Evolutionary conservation across 2,113 vertebrate species (phyloP).

Genomic region (human): DNA sequence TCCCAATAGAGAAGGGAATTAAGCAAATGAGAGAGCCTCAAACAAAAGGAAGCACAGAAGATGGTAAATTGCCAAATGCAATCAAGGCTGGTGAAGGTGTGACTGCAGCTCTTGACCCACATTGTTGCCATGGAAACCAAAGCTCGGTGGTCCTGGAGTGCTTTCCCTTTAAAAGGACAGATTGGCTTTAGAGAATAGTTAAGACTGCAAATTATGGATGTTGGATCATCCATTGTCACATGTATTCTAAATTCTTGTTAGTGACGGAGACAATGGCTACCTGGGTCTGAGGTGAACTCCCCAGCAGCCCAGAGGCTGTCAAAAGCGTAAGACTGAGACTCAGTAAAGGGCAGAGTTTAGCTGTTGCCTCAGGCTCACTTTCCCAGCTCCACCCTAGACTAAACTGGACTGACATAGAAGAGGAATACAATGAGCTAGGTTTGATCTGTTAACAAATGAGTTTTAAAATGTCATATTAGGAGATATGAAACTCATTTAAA

Average conservation of each 20-base stretch:
- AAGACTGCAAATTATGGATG: background rate
- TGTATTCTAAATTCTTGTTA: background rate
- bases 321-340: background rate
- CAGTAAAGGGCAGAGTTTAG: background rate
- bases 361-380: background rate
- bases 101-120: conserved; percentile 42
- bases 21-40: conserved; percentile 43
- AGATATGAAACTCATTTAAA: background rate
- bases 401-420: background rate
- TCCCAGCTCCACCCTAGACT: background rate
- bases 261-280: background rate
- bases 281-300: background rate
- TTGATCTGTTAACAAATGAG: background rate
- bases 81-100: conserved; percentile 53
- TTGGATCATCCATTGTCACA: background rate
- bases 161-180: conserved; percentile 22
- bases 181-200: conserved; percentile 9
- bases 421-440: background rate
- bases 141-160: background rate
- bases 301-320: background rate
- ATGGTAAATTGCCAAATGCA: conserved; percentile 43
- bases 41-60: conserved; percentile 57
- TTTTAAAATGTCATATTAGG: background rate
- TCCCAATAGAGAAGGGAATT: conserved; percentile 42
- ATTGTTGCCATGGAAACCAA: conserved; percentile 64